phyloP scores from a whole-genome alignment of 2,113 vertebrate species.

The Athene noctua region DNA sequence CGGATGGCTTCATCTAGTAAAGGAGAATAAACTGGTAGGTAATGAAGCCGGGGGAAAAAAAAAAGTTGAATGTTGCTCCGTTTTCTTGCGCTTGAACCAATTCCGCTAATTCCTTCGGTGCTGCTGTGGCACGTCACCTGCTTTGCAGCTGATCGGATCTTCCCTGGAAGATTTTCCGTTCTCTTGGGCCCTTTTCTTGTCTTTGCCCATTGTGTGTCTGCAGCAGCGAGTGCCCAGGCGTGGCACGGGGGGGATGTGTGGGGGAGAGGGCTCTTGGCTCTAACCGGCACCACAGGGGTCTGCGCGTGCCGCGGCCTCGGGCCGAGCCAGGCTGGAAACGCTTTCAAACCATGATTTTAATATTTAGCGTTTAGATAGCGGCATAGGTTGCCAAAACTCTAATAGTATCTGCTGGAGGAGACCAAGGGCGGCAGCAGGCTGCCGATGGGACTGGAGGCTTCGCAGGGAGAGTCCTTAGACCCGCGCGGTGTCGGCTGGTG shows the following conservation, averaged over 20 bases:
- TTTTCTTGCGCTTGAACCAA: neutral
- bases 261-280: neutral
- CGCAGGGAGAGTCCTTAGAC: neutral
- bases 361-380: neutral
- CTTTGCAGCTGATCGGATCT: neutral
- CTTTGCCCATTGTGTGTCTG: neutral
- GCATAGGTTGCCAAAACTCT: neutral
- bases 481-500: neutral
- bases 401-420: neutral
- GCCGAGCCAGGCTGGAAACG: neutral
- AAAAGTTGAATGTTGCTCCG: fast-evolving
- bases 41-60: neutral
- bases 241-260: fast-evolving
- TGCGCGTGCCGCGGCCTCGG: fast-evolving
- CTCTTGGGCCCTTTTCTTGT: neutral
- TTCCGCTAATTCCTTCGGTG: neutral
- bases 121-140: neutral
- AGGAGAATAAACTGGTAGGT: neutral
- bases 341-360: neutral
- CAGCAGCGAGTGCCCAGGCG: neutral
- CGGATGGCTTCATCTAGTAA: neutral
- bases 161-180: neutral
- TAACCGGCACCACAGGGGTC: no score
- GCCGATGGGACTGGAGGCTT: neutral
- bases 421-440: neutral